Evolutionary conservation across 30 jellyfish, hydroid and myxozoan genomes (phyloP).

Genomic region (Catostylus mosaicus): DNA sequence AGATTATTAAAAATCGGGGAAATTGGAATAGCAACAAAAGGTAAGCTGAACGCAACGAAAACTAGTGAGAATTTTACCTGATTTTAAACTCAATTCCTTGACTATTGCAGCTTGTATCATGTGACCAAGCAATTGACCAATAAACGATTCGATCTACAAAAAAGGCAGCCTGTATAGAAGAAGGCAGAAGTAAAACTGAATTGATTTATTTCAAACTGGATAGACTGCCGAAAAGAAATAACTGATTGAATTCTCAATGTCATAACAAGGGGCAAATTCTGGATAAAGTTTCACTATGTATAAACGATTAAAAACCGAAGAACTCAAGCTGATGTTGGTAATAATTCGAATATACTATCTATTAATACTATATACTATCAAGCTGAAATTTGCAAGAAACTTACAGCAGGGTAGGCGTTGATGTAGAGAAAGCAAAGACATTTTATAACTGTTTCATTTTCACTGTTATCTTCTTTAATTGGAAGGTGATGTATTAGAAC

Average conservation of each 20-base stretch:
- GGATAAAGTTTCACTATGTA: too few species aligned
- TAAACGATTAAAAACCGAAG: too few species aligned
- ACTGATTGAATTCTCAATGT: too few species aligned
- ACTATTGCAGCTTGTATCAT: slow-evolving; percentile 49
- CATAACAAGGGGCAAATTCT: too few species aligned
- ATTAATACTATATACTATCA: too few species aligned
- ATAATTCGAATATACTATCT: too few species aligned
- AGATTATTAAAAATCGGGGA: too few species aligned
- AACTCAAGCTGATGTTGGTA: too few species aligned
- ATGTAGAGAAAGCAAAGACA: slow-evolving; percentile 62
- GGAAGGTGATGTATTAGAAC: slow-evolving; percentile 78
- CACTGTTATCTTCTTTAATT: slow-evolving; percentile 82
- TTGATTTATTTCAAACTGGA: neutral
- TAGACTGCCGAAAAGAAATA: neutral
- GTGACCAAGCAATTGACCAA: slow-evolving; percentile 64
- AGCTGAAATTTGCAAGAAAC: too few species aligned
- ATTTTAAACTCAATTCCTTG: slow-evolving; percentile 58
- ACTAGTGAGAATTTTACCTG: too few species aligned
- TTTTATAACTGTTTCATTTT: slow-evolving; percentile 84
- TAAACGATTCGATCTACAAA: slow-evolving; percentile 51
- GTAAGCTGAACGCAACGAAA: too few species aligned
- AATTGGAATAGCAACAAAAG: too few species aligned
- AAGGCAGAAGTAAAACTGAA: neutral
- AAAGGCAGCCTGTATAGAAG: neutral
- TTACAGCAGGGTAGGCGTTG: slow-evolving; percentile 45